These are phyloP conservation scores for Dusona sp. DNA, from an alignment of 2,888 invertebrate genomes.

Conservation along the genomic window DNA sequence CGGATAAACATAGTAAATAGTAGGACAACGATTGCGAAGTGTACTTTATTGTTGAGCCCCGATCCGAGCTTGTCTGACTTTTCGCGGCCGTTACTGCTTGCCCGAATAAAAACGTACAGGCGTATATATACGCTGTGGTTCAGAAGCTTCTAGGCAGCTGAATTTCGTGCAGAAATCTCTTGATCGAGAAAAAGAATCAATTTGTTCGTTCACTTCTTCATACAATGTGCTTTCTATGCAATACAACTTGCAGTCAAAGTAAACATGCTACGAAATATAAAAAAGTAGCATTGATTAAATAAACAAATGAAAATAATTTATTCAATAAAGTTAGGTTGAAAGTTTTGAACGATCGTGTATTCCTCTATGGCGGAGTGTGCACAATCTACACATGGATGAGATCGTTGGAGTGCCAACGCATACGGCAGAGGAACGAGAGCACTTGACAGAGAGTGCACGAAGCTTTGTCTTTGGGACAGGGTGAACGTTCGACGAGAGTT, in stretches of 20 bases:
- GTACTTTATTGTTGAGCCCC: neutral
- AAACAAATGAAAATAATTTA: neutral
- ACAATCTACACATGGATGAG: conserved; percentile 11
- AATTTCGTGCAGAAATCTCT: neutral
- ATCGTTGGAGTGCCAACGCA: conserved; percentile 30
- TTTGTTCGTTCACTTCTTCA: neutral
- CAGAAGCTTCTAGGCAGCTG: neutral
- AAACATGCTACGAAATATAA: too few species aligned
- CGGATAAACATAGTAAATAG: neutral
- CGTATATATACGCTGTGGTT: neutral
- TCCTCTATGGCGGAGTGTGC: neutral
- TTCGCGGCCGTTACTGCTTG: conserved; percentile 37
- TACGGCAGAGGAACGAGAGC: conserved; percentile 56
- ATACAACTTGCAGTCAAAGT: too few species aligned
- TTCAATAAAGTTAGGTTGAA: neutral
- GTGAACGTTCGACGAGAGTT: conserved; percentile 56
- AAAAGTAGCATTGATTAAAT: neutral
- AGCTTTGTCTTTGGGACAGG: conserved; percentile 41
- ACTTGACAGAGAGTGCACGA: conserved; percentile 40
- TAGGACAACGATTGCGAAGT: neutral
- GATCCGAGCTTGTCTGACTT: conserved; percentile 44
- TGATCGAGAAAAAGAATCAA: neutral
- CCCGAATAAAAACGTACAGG: conserved; percentile 8
- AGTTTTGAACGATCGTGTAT: neutral
- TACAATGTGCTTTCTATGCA: neutral